Evolutionary conservation across 2,888 invertebrate genomes (phyloP).

Genomic region (Aporophyla nigra): DNA sequence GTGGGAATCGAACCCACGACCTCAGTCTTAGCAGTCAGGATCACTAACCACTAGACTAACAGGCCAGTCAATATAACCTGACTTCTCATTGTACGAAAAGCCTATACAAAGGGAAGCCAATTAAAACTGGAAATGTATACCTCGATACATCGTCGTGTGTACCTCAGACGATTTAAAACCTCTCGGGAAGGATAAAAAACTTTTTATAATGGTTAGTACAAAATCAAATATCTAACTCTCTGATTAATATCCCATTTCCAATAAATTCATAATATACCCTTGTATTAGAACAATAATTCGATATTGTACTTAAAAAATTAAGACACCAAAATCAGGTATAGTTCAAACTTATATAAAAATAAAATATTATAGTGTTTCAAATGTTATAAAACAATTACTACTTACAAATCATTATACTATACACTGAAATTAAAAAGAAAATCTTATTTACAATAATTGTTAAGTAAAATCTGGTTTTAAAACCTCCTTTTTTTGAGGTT

Average conservation of each 20-base stretch:
- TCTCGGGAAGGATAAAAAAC: not conserved
- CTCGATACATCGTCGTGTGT: no score
- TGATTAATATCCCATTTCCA: not conserved
- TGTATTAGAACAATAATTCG: not conserved
- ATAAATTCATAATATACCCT: not conserved
- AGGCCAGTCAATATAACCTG: no score
- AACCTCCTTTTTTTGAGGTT: not conserved
- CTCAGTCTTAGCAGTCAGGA: no score
- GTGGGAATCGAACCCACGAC: no score
- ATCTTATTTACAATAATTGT: slow-evolving; percentile 6
- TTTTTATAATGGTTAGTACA: slow-evolving; percentile 12
- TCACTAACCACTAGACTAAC: no score
- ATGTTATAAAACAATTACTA: slow-evolving; percentile 56
- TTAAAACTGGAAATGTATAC: no score
- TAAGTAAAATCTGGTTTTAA: not conserved
- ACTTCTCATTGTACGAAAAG: no score
- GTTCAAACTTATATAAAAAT: no score
- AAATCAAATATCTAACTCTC: not conserved
- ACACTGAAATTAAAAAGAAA: slow-evolving; percentile 71
- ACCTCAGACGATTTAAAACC: no score
- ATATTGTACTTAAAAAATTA: not conserved
- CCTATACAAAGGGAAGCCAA: no score
- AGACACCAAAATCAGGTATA: no score
- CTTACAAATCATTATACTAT: slow-evolving; percentile 76
- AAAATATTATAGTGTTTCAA: slow-evolving; percentile 12